Conservation (phyloP, 2,888 invertebrate species). For the Notodonta ziczac region DNA sequence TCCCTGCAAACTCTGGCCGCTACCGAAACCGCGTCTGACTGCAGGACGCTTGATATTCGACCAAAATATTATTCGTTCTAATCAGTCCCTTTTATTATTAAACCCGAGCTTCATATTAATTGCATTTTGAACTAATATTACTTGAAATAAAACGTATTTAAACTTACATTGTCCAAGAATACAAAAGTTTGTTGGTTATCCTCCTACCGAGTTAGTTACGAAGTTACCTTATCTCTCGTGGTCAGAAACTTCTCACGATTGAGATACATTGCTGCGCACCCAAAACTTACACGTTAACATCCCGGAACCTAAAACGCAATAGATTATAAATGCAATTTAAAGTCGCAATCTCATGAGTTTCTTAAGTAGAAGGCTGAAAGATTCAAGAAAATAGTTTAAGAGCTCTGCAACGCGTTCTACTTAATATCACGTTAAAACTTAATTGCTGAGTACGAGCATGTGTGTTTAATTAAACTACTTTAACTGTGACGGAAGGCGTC, state of each 20-base stretch:
- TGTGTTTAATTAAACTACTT: constrained; percentile 45
- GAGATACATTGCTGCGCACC: constrained; percentile 14
- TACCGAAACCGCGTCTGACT: not conserved
- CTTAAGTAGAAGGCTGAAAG: constrained; percentile 15
- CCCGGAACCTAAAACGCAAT: constrained; percentile 18
- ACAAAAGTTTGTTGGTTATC: constrained; percentile 30
- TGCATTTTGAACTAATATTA: constrained; percentile 24
- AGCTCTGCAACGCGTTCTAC: constrained; percentile 25
- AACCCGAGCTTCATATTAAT: not conserved
- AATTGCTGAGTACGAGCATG: constrained; percentile 27
- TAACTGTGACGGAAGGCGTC: constrained; percentile 29
- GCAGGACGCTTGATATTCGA: too few species aligned
- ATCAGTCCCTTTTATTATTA: not conserved
- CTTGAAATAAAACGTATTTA: constrained; percentile 56
- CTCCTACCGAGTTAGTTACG: constrained; percentile 31
- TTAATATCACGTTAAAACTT: constrained; percentile 35
- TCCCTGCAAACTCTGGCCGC: not conserved
- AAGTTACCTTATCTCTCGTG: constrained; percentile 29
- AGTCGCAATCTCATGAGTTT: constrained; percentile 7
- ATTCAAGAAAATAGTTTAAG: constrained; percentile 33
- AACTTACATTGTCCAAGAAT: constrained; percentile 44
- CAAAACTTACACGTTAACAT: constrained; percentile 4
- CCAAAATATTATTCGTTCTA: too few species aligned
- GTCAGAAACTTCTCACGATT: constrained; percentile 13
- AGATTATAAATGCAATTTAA: constrained; percentile 10